Base-by-base conservation (phyloP, 2,797 vertebrate genomes). In the Anguilla marmorata region DNA sequence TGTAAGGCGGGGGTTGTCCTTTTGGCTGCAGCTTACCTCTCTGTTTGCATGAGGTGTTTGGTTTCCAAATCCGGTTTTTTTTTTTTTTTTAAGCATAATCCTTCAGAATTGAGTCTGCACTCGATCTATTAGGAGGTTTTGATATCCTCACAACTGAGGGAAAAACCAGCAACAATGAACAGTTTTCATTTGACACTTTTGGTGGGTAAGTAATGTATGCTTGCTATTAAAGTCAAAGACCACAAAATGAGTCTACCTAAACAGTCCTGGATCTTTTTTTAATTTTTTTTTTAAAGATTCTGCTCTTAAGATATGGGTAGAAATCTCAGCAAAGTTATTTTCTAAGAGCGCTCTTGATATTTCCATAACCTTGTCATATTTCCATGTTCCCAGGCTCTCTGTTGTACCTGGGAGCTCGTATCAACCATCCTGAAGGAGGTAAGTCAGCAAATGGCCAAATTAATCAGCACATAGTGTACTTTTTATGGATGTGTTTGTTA, bases 171-270 rank as follows among this genome's bases (percentile, higher is more conserved):
- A 89, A 90, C 0, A 85, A 94, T 94, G 93, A 90, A 80, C 16
- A 82, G n/a, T 88, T 88, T 88, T 58, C 5, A 6, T 74, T 63
- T 90, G 69, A 48, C 24, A 12, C 88, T 93, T 56, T 48, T 94
- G n/a, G 45, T 93, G 9, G 91, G 93, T 94, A 85, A 90, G 92
- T 92, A 58, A 0, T 74, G 30, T 30, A 74, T 74, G 69, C 74
- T 76, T 37, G 8, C 30, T 76, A 37, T 37, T 14, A 1, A 37
- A 37, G 30, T 41, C 41, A 2, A 30, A 74, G 27, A 76, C 14
- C 12, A 37, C 2, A 37, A 3, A 16, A 41, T 12, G 12, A 41
- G 74, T 37, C 21, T 58, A 72, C 9, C 33, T 27, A 11, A 72
- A 63, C 4, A 72, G 3, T 8, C 11, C 60, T 66, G 60, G n/a